phyloP scores from a whole-genome alignment of 2,888 invertebrate genomes.

The Pharmacophagus antenor region DNA sequence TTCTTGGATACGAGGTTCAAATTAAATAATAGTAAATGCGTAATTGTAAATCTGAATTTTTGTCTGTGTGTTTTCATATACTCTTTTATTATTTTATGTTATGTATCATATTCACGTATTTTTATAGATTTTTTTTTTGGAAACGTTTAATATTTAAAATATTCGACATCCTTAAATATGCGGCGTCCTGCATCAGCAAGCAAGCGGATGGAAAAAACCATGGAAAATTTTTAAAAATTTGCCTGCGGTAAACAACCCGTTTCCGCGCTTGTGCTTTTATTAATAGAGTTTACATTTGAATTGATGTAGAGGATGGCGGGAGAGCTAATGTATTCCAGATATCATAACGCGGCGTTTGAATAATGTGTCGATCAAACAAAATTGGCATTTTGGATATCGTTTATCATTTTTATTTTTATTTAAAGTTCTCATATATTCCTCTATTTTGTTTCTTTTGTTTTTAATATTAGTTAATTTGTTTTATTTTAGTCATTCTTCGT shows the following conservation, averaged over 20 bases:
- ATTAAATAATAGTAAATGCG: too few species aligned
- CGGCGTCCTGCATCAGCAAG: conserved; percentile 1
- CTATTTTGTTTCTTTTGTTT: too few species aligned
- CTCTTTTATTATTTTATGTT: too few species aligned
- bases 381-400: not conserved
- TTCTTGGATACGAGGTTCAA: too few species aligned
- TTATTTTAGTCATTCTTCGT: too few species aligned
- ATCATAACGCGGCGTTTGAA: not conserved
- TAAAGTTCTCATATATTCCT: too few species aligned
- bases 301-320: not conserved
- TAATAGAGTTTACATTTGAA: conserved; percentile 18
- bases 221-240: conserved; percentile 22
- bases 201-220: conserved; percentile 11
- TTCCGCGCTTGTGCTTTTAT: conserved; percentile 11
- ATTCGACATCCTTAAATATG: conserved; percentile 10
- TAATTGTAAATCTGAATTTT: too few species aligned
- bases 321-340: conserved; percentile 4
- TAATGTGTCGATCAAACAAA: not conserved
- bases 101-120: too few species aligned
- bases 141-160: not conserved
- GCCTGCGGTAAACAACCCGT: not conserved
- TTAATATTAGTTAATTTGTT: too few species aligned
- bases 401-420: too few species aligned
- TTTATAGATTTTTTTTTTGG: not conserved
- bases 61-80: too few species aligned